Percentiles rank a stretch among this genome's conserved stretches.
These are phyloP conservation scores for Mesitornis unicolor DNA, from an alignment of 2,113 vertebrate genomes.

Conservation along the genomic window DNA sequence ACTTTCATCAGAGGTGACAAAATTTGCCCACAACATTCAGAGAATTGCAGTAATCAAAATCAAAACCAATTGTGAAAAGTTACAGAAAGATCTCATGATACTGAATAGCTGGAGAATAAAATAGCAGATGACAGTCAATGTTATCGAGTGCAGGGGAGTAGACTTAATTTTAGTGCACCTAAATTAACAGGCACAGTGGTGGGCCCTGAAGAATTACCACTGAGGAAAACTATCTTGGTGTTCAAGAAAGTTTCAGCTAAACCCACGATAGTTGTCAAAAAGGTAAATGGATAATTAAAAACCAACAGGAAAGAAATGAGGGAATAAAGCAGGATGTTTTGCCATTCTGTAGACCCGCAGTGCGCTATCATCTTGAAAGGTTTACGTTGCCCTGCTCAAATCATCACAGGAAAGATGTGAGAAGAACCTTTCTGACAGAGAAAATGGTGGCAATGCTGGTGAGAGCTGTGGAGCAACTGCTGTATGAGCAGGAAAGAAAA, in stretches of 20 bases:
- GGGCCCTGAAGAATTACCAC: not conserved
- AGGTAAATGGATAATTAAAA: not conserved
- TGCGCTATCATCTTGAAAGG: rapidly evolving
- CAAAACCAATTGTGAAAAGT: not conserved
- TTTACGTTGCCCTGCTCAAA: not conserved
- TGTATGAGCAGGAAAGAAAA: not conserved
- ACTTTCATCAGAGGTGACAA: not conserved
- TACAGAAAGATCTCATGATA: not conserved
- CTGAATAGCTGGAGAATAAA: not conserved
- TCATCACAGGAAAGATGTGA: not conserved
- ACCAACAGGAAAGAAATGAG: not conserved
- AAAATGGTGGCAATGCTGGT: not conserved
- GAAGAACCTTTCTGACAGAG: not conserved
- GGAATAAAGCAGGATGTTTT: not conserved
- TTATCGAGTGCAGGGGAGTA: not conserved
- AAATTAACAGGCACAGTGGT: not conserved
- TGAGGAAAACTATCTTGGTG: not conserved
- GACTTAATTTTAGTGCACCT: not conserved
- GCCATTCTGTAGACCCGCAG: not conserved
- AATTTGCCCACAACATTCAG: not conserved
- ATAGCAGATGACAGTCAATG: not conserved
- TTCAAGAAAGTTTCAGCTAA: not conserved
- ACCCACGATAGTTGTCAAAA: not conserved
- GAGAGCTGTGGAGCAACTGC: not conserved
- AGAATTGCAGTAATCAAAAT: not conserved